Evolutionary conservation across 2,888 invertebrate species (phyloP), one percentile per base, ranked within the genome.

Genomic region (Drosophila rellima): DNA sequence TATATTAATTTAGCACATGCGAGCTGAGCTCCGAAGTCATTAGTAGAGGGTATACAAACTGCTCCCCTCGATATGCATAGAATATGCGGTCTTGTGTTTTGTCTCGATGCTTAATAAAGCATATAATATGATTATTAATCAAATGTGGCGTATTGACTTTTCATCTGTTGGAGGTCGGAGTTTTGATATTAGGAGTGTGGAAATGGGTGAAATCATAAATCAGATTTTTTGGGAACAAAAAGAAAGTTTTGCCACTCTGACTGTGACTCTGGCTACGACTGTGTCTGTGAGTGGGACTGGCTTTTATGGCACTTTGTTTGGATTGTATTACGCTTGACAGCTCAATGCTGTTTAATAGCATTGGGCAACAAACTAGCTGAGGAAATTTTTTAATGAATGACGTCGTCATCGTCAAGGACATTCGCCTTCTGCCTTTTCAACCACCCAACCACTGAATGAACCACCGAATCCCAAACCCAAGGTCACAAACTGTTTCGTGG

Each of bases 91-190:
- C 29, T 18, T 54, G 18, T 33, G 56, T 33, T 61, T 66, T 74
- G 70, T 74, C 51, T 65, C 18, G 61, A 44, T 76, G 82, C 70
- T 71, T 89, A 84, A 89, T 84, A 89, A 87, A 88, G 85, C 89
- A 82, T 84, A 84, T 84, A 89, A 84, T 84, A 87, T 87, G 88
- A 74, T 82, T 82, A 84, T 84, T 87, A 84, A 84, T 84, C 89
- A 84, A 87, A 74, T 69, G 70, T 78, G 80, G 70, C 69, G 72
- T 79, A 89, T 89, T 84, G 84, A 87, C 88, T 89, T 84, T 84
- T 78, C 79, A 81, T 71, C 45, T 57, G 57, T 37, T 44, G 44
- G 50, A 31, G 62, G 60, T 40, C 20, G n/a, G 18, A 17, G 48
- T 51, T 67, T 55, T 51, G 48, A 33, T 54, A 63, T 62, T 10